Base-by-base conservation (phyloP, 2,888 invertebrate species). In the Conomelus anceps region DNA sequence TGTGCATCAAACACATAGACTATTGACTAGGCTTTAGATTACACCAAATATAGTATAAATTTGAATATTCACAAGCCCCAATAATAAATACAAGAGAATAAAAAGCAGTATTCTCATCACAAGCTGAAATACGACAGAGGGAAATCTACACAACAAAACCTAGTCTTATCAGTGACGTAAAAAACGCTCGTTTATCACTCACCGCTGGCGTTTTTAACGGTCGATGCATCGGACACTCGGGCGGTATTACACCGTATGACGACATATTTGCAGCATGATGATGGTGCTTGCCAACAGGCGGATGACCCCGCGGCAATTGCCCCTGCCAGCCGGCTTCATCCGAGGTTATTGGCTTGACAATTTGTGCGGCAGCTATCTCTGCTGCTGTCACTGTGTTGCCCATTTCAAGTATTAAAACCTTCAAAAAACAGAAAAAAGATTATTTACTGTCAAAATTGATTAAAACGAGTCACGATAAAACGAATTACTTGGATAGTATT, bases 141-240 rank as follows among this genome's bases (percentile, higher is more conserved):
- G n/a, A n/a, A n/a, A n/a, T n/a, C n/a, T n/a, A n/a, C n/a, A n/a
- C n/a, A n/a, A n/a, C n/a, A n/a, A n/a, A n/a, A n/a, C n/a, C n/a
- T n/a, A n/a, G n/a, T n/a, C n/a, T n/a, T n/a, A n/a, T n/a, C n/a
- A n/a, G n/a, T n/a, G n/a, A n/a, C 11, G 26, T 11, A 26, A 7
- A 26, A 7, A 26, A 7, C 6, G 63, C 63, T 41, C 13, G 17
- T 20, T 41, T 20, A 87, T 91, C 88, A 89, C 92, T 92, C 86
- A 90, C 91, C 84, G 90, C 85, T 86, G 92, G 90, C 7, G 87
- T 84, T 20, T 23, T 87, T 84, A 87, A 89, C 92, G 96, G 95
- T 91, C 96, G 95, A 92, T 97, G 97, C 97, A 98, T 97, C 0
- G 98, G 98, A 93, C 98, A 98, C 94, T 97, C 97, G 88, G 96